phyloP scores from a whole-genome alignment of 2,888 invertebrate genomes.

The Harpagoxenus sublaevis region DNA sequence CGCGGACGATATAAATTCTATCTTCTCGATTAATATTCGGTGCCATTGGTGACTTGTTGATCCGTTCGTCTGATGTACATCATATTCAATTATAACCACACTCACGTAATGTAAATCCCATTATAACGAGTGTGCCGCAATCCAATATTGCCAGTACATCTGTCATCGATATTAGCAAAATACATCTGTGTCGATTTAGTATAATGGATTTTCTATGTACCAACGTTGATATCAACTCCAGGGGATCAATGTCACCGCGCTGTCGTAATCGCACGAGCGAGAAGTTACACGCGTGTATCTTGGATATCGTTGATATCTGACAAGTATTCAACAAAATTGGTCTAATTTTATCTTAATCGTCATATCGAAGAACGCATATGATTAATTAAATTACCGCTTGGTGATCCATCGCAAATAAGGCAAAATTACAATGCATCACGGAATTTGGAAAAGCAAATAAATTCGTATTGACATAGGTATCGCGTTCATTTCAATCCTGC shows the following conservation, averaged over 20 bases:
- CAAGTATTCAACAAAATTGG: conserved; percentile 15
- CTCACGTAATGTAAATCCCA: conserved; percentile 69
- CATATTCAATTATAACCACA: conserved; percentile 38
- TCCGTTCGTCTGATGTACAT: conserved; percentile 44
- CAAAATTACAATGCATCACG: no score
- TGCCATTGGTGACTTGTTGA: conserved; percentile 69
- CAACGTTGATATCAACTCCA: no score
- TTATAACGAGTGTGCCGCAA: conserved; percentile 66
- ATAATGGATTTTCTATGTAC: no score
- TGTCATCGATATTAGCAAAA: conserved; percentile 62
- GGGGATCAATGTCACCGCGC: no score
- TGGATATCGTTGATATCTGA: not conserved
- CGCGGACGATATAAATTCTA: conserved; percentile 62
- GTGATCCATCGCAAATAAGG: no score
- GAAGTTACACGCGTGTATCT: not conserved
- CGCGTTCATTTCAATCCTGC: no score
- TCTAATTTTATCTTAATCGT: not conserved
- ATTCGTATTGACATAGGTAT: no score
- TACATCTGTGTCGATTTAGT: not conserved
- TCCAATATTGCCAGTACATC: conserved; percentile 59
- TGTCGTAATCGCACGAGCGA: no score
- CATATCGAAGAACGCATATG: not conserved
- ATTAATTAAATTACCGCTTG: not conserved
- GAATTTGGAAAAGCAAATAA: no score
- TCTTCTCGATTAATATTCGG: conserved; percentile 70